Base-by-base conservation (phyloP, 2,113 vertebrate species). In the Pterocles gutturalis region DNA sequence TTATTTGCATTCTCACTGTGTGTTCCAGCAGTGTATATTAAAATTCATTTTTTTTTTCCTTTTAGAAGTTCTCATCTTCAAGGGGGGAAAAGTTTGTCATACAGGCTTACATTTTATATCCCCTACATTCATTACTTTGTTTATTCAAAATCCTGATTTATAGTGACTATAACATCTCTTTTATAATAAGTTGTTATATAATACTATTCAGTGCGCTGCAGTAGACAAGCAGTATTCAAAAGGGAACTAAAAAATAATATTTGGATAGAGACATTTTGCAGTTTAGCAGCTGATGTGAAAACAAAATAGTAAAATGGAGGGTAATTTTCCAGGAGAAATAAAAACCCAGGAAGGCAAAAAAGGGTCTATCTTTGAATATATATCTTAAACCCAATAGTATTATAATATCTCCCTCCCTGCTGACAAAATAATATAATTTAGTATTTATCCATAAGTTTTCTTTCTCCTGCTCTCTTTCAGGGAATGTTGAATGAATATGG, bases 141-240 rank as follows among this genome's bases (percentile, higher is more conserved):
- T 94, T 94, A 87, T 85, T 88, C 67, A 83, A 91, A 96, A 91
- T 90, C n/a, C 60, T 95, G 82, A 95, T 91, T 96, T 95, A 72
- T 71, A n/a, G 89, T 69, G 55, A 18, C 54, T 90, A 38, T 87
- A 95, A 62, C 43, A 60, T 93, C 58, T 65, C 79, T 93, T 96
- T 91, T 94, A 17, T 82, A 91, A 93, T 93, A 93, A 92, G 38
- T 67, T 95, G 78, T 96, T 96, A 92, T 11, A 75, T 90, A 95
- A 94, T 86, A n/a, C 77, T 73, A 11, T 70, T 95, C 80, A 58
- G 65, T 84, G 73, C 72, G 83, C 65, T 96, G 88, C 90, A 93
- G 69, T 33, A 96, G 92, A 71, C 78, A 94, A 91, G 81, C 86
- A 82, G 38, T 62, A 84, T 88, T 94, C 69, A 86, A 95, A 96